Base-by-base conservation (phyloP, 1,140 invertebrate genomes). In the Zaprionus ghesquierei region DNA sequence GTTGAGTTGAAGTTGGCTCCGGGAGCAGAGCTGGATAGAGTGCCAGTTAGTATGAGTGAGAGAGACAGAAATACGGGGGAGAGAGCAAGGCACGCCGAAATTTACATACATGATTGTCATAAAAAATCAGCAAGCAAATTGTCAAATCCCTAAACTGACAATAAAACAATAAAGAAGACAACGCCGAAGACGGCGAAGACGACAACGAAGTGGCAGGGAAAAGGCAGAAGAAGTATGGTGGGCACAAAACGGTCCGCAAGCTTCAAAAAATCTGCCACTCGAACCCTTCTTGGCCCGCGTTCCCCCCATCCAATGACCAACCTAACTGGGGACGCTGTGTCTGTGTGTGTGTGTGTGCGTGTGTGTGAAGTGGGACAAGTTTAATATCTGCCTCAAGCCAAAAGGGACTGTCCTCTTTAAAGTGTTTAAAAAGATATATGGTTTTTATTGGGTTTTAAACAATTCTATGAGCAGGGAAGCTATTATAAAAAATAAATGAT, bases 51-150 rank as follows among this genome's bases (percentile, higher is more conserved):
- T 12, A 27, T 35, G 18, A 4, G 18, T 9, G n/a, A 62, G 31
- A 22, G n/a, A 41, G 35, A 38, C 35, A 6, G 2, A 5, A 29
- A 55, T 5, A 44, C 2, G 22, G 41, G 25, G 18, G 5, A 44
- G 27, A 50, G 53, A 69, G 58, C 13, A 54, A 76, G 49, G 44
- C 50, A 56, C 23, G 59, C 80, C 54, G 33, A 84, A 84, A 84
- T 84, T 84, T 87, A 78, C 82, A 87, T 86, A 86, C 82, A 87
- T 89, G 82, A 87, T 89, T 87, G 82, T 87, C 82, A 87, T 87
- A 87, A 87, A 87, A 87, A 87, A 87, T 87, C 82, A 87, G 82
- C 82, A 87, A 89, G 84, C 82, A 87, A 87, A 87, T 87, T 87
- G 82, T 87, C 82, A 87, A 87, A 87, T 87, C 82, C 82, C 82